Conservation (phyloP, 2,888 invertebrate genomes). For the Phorcus lineatus region DNA sequence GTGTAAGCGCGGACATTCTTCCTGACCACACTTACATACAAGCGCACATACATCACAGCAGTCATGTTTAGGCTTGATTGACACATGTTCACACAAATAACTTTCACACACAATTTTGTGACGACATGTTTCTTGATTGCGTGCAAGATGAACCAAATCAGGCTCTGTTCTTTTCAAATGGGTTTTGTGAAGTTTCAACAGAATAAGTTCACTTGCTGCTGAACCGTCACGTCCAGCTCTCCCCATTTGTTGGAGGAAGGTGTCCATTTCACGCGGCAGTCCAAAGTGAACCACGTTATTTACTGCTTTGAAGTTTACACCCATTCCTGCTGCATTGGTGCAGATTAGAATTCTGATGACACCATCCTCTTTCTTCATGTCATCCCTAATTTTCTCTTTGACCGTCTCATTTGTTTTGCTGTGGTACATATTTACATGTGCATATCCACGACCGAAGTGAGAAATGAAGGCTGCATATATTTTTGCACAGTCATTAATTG, state of each 20-base stretch:
- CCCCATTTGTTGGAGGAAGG: conserved; percentile 43
- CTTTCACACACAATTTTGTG: not conserved
- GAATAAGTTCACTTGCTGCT: conserved; percentile 35
- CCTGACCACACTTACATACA: conserved; percentile 33
- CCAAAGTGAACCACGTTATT: conserved; percentile 39
- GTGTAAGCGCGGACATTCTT: conserved; percentile 30
- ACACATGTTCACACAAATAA: not conserved
- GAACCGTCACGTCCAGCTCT: conserved; percentile 39
- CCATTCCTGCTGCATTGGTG: conserved; percentile 43
- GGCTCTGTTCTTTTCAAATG: conserved; percentile 35
- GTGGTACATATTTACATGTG: conserved; percentile 39
- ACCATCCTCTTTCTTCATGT: conserved; percentile 33
- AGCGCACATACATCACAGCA: conserved; percentile 40
- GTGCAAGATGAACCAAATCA: conserved; percentile 22
- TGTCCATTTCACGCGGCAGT: conserved; percentile 39
- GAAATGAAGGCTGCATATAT: conserved; percentile 28
- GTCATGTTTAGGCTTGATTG: conserved; percentile 27
- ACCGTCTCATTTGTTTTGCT: conserved; percentile 35
- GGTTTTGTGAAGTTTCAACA: conserved; percentile 30
- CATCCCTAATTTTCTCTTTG: conserved; percentile 34
- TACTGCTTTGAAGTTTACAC: conserved; percentile 35
- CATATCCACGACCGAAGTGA: not conserved
- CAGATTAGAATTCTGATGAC: conserved; percentile 39
- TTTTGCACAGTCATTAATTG: conserved; percentile 24
- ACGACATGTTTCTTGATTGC: conserved; percentile 29